These are phyloP conservation scores for Prolemur simus DNA, from an alignment of 2,113 vertebrate species.

Conservation along the genomic window DNA sequence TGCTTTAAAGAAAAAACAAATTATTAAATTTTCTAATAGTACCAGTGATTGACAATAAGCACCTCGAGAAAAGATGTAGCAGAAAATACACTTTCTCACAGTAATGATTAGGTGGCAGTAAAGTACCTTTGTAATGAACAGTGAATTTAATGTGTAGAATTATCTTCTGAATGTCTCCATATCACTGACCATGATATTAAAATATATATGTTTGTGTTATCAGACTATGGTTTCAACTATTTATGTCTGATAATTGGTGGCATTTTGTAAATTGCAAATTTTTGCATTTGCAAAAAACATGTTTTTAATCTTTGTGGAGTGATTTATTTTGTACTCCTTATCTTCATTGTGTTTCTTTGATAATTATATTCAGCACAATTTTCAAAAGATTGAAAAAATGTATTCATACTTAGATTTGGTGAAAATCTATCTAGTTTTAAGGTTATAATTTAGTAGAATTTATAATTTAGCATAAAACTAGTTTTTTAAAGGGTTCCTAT, in stretches of 20 bases:
- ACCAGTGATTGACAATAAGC: not conserved
- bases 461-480: not conserved
- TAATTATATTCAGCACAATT: not conserved
- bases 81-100: not conserved
- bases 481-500: not conserved
- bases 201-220: not conserved
- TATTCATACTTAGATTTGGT: not conserved
- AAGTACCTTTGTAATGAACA: not conserved
- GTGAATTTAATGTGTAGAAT: not conserved
- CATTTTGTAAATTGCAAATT: not conserved
- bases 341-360: not conserved
- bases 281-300: too few relatives aligned
- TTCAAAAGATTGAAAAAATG: not conserved
- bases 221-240: not conserved
- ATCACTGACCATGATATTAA: not conserved
- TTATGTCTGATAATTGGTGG: not conserved
- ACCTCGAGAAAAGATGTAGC: not conserved
- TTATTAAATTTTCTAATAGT: not conserved
- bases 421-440: not conserved
- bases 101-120: not conserved
- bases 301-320: slow-evolving; percentile 17
- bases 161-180: not conserved
- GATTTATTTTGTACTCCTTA: not conserved
- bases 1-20: not conserved
- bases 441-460: slow-evolving; percentile 16